phyloP scores from a whole-genome alignment of 2,797 vertebrate genomes.

The Alectoris magna region DNA sequence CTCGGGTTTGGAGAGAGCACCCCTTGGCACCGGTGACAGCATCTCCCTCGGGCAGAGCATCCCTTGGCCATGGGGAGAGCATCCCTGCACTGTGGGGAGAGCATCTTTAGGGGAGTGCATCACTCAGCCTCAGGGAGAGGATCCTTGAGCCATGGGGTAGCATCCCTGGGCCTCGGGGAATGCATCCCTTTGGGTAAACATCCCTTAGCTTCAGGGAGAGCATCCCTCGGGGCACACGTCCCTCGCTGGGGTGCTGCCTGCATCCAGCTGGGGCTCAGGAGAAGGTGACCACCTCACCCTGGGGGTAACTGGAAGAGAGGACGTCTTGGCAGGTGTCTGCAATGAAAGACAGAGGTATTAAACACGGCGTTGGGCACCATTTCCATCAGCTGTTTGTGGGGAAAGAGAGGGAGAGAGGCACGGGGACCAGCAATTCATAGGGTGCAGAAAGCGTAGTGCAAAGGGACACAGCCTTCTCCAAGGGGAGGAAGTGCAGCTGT shows the following conservation, averaged over 20 bases:
- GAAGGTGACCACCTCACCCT: constrained; percentile 80
- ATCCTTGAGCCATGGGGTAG: constrained; percentile 19
- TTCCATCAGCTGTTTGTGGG: background rate
- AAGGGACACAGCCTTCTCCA: background rate
- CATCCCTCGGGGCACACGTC: constrained; percentile 12
- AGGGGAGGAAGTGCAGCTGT: background rate
- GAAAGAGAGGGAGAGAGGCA: background rate
- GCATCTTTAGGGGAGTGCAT: background rate
- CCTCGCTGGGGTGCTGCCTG: background rate
- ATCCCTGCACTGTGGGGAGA: background rate
- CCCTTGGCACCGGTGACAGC: background rate
- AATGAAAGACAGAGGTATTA: constrained; percentile 72
- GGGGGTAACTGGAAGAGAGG: constrained; percentile 77
- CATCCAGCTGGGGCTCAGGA: constrained; percentile 76
- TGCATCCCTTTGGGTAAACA: constrained; percentile 40
- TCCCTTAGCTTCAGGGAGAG: background rate
- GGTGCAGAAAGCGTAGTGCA: background rate
- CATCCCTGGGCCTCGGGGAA: constrained; percentile 30
- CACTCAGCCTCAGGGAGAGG: constrained; percentile 40
- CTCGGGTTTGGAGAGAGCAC: background rate
- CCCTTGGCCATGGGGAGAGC: background rate
- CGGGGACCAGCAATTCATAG: fast-evolving
- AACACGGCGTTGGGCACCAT: constrained; percentile 8
- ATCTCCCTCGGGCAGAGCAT: background rate
- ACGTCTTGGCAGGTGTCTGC: constrained; percentile 80